Base-by-base conservation (phyloP, 92 coral and sea anemone species). In the Porites divaricata region DNA sequence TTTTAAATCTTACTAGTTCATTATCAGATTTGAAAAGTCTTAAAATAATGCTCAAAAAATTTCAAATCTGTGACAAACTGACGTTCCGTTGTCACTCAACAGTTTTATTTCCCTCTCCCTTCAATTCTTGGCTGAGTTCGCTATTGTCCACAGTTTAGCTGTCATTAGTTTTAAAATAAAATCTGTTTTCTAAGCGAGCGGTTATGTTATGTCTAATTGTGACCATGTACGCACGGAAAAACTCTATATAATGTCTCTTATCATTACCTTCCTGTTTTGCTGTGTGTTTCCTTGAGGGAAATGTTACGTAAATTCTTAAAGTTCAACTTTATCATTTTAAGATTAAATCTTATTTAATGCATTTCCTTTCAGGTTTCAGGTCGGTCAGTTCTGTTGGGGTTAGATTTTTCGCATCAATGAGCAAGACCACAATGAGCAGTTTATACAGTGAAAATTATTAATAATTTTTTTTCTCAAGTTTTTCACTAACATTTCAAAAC, bases 371-470 rank as follows among this genome's bases (percentile, higher is more conserved):
- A 35, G 4, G 4, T 54, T 54, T 54, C 59, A 54, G 12, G 59
- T 54, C 45, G 45, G 45, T 35, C 45, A 35, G 45, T 35, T 54
- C 12, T 15, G 12, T 54, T 54, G 59, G 2, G 14, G 13, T 61
- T 1, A 16, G 6, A 2, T 72, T 72, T 56, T 57, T 75, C 79
- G 79, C 79, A 54, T 75, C 79, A 75, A 19, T 26, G 11, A 75
- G 65, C 79, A 75, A 75, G 24, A 15, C 20, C 50, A 9, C 79
- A 24, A 6, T 54, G 4, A 61, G 19, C 62, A 4, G 62, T 35
- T 35, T 35, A 35, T 35, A 57, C 62, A n/a, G 65, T 16, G 21
- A n/a, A 16, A 16, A 16, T 61, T 16, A 61, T 15, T 14, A 2
- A 16, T 17, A n/a, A 6, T n/a, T 5, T 61, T 19, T 15, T 15